A percentile compares a stretch with the other conserved stretches of the same genome.
Conservation (phyloP, 2,797 vertebrate species). For the Bufotes viridis region DNA sequence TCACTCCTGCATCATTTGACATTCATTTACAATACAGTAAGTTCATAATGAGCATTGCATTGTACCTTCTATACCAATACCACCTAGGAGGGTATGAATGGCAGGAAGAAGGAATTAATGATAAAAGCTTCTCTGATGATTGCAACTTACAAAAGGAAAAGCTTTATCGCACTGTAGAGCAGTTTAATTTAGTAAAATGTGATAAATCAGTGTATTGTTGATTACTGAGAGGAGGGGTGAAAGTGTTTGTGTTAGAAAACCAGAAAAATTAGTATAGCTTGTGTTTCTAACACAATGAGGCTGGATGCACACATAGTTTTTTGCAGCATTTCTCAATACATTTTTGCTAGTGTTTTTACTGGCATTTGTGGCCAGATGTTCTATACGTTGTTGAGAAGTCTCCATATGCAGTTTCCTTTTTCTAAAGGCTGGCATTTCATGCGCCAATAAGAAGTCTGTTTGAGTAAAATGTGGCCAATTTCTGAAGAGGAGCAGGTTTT, state of each 20-base stretch:
- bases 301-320: too few relatives aligned
- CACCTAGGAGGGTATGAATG: constrained; percentile 57
- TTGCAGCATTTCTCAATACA: too few relatives aligned
- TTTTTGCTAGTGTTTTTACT: too few relatives aligned
- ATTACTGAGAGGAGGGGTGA: background rate
- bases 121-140: constrained; percentile 41
- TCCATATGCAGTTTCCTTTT: too few relatives aligned
- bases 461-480: too few relatives aligned
- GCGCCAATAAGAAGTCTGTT: too few relatives aligned
- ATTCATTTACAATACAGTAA: constrained; percentile 63
- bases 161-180: constrained; percentile 17
- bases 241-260: background rate
- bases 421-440: too few relatives aligned
- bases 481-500: too few relatives aligned
- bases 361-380: too few relatives aligned
- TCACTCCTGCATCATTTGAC: constrained; percentile 62
- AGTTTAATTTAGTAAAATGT: constrained; percentile 12
- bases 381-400: too few relatives aligned
- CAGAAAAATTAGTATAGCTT: background rate
- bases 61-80: constrained; percentile 51
- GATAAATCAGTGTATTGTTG: background rate
- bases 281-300: background rate
- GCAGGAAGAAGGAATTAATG: constrained; percentile 55
- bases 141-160: constrained; percentile 30
- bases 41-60: constrained; percentile 43